Evolutionary conservation across 2,113 vertebrate genomes (phyloP).

Genomic region (Ctenomys sociabilis): DNA sequence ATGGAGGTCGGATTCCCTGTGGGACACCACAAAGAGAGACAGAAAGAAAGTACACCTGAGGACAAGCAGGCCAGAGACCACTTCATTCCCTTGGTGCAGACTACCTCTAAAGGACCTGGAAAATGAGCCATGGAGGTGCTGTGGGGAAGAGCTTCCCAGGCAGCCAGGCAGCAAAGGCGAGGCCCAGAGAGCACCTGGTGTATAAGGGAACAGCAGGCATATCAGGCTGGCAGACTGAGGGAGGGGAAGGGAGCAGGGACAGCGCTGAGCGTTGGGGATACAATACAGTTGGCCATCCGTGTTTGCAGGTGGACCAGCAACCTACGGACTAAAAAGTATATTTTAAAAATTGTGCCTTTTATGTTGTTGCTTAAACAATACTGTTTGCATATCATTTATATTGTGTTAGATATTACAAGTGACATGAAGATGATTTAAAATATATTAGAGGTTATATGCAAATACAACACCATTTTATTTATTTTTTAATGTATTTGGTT

Average conservation of each 20-base stretch:
- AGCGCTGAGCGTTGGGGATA: not conserved
- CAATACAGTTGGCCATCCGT: not conserved
- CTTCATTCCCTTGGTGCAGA: not conserved
- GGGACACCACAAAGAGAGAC: not conserved
- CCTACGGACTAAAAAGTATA: not conserved
- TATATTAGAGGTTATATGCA: not conserved
- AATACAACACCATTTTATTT: not conserved
- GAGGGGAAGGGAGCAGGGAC: not conserved
- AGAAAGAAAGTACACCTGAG: not conserved
- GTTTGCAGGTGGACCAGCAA: not conserved
- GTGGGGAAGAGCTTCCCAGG: slow-evolving; percentile 6
- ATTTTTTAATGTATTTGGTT: too few relatives aligned
- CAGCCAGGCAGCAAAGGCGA: not conserved
- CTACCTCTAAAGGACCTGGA: not conserved
- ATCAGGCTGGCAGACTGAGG: not conserved
- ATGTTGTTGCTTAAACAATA: not conserved
- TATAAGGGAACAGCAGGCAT: not conserved
- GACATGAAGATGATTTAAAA: slow-evolving; percentile 8
- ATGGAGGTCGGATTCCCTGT: not conserved
- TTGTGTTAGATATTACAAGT: not conserved
- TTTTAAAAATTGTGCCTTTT: not conserved
- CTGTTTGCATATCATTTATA: not conserved
- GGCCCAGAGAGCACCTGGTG: not conserved
- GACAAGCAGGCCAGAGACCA: not conserved
- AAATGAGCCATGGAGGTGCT: not conserved